These are phyloP conservation scores for Leucopternis melanops DNA, from an alignment of 2,113 vertebrate genomes.

Conservation along the genomic window DNA sequence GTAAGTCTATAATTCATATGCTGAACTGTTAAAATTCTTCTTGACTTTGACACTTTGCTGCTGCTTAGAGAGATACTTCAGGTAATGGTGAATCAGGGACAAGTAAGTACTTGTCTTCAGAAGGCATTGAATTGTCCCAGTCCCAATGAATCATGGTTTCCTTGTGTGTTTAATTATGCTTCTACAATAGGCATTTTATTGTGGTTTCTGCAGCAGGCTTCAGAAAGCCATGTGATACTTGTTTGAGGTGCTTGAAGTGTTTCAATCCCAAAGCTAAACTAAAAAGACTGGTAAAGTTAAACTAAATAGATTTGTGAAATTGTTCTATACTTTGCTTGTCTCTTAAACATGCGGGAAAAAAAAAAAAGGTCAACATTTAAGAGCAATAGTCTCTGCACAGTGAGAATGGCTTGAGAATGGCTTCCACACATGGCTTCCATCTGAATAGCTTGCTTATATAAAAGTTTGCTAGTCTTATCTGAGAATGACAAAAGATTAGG, in stretches of 20 bases:
- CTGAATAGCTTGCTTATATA: not conserved
- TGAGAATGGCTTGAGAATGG: not conserved
- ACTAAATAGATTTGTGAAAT: not conserved
- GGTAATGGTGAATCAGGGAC: not conserved
- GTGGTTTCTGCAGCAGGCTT: not conserved
- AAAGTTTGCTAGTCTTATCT: not conserved
- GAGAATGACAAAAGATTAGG: not conserved
- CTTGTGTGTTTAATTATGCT: not conserved
- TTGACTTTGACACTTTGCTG: not conserved
- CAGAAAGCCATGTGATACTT: not conserved
- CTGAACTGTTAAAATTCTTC: constrained; percentile 3
- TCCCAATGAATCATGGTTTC: not conserved
- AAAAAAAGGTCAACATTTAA: not conserved
- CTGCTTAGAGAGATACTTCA: not conserved
- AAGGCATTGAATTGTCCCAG: not conserved
- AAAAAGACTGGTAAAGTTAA: not conserved
- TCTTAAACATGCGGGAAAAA: not conserved
- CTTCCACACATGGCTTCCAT: not conserved
- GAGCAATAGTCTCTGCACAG: not conserved
- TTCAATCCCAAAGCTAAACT: not conserved
- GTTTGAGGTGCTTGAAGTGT: not conserved
- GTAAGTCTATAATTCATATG: not conserved
- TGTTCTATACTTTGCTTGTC: not conserved
- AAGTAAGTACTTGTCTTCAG: not conserved
- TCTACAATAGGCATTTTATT: not conserved